phyloP scores from a whole-genome alignment of 2,888 invertebrate species.

The Cancer borealis region DNA sequence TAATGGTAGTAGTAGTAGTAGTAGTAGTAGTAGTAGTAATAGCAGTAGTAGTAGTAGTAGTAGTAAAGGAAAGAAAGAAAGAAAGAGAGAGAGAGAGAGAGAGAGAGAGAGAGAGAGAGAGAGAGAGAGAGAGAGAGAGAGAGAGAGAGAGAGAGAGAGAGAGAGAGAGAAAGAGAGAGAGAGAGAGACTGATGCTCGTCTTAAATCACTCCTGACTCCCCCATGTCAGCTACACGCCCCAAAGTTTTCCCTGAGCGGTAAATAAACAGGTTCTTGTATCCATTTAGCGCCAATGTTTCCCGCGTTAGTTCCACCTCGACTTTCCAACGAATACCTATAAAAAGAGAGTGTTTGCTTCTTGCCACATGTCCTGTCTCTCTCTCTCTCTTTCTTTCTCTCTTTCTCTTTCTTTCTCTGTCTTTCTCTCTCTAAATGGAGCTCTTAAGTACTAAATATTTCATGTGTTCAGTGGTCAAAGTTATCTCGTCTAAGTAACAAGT shows the following conservation, averaged over 20 bases:
- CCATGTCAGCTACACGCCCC: slow-evolving; percentile 13
- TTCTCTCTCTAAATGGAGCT: slow-evolving; percentile 14
- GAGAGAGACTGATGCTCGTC: slow-evolving; percentile 25
- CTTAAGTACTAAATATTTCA: slow-evolving; percentile 5
- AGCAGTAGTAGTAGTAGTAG: background rate
- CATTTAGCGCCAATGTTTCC: slow-evolving; percentile 36
- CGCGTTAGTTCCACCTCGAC: background rate
- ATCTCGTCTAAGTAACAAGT: slow-evolving; percentile 11
- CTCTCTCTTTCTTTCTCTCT: slow-evolving; percentile 27
- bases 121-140: background rate
- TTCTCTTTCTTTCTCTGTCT: slow-evolving; percentile 11
- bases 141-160: slow-evolving; percentile 7
- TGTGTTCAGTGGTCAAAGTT: background rate
- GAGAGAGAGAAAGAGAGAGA: slow-evolving; percentile 44
- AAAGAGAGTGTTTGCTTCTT: background rate
- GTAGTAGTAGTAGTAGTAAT: background rate
- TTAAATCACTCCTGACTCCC: background rate
- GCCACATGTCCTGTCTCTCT: slow-evolving; percentile 15
- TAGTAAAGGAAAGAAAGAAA: background rate
- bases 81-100: background rate
- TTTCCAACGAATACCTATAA: slow-evolving; percentile 34
- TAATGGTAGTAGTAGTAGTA: background rate
- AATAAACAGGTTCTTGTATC: slow-evolving; percentile 32
- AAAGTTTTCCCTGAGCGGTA: slow-evolving; percentile 30
- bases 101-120: background rate